Percentiles rank a stretch among this genome's conserved stretches.
Evolutionary conservation across 2,113 vertebrate species (phyloP).

Genomic region (Pan troglodytes): DNA sequence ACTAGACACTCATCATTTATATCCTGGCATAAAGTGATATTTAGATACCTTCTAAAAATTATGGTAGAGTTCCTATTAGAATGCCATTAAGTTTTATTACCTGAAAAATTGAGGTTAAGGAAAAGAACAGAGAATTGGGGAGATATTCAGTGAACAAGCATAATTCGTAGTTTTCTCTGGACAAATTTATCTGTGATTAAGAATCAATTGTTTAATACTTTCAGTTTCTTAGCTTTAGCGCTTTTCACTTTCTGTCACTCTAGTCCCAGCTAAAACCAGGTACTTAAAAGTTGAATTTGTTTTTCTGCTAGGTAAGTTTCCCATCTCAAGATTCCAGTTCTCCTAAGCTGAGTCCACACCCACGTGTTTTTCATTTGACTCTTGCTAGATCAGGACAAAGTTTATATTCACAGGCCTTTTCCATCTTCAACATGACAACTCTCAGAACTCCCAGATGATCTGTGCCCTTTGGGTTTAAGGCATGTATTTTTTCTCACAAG

Average conservation of each 20-base stretch:
- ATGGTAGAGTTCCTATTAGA: background rate
- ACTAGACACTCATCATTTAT: background rate
- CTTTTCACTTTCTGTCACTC: background rate
- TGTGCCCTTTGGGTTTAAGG: background rate
- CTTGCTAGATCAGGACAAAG: background rate
- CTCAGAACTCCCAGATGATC: background rate
- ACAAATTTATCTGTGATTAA: background rate
- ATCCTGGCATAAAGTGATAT: background rate
- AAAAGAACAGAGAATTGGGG: background rate
- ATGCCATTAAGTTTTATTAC: background rate
- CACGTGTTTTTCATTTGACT: background rate
- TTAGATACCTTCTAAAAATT: background rate
- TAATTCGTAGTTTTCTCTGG: background rate
- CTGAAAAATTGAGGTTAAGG: background rate
- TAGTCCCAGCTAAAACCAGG: background rate
- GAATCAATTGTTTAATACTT: background rate
- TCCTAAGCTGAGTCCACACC: background rate
- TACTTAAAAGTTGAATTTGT: background rate
- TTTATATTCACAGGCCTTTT: background rate
- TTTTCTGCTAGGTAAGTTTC: background rate
- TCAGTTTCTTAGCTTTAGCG: background rate
- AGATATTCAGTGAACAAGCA: background rate
- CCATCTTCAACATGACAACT: background rate
- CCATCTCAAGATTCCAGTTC: background rate
- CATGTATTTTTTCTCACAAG: background rate